These are phyloP conservation scores for Sesamia inferens DNA, from an alignment of 2,888 invertebrate genomes.

Conservation along the genomic window DNA sequence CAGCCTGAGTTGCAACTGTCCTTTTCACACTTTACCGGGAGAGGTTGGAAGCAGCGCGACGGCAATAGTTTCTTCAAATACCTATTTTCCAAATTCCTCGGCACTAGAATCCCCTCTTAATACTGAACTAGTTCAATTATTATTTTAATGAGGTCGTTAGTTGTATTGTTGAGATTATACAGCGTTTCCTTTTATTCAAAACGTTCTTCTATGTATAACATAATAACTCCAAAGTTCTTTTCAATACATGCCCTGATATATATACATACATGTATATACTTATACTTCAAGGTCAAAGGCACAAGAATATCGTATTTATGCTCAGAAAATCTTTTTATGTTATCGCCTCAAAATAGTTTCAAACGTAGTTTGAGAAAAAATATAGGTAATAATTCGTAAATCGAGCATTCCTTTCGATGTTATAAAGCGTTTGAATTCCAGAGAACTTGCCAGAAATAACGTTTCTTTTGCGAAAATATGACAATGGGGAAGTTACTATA, in stretches of 20 bases:
- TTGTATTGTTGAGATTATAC: not conserved
- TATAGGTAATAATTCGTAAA: not conserved
- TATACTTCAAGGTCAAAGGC: not conserved
- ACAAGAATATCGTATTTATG: slow-evolving; percentile 2
- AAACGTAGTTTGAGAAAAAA: not conserved
- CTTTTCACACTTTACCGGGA: no score
- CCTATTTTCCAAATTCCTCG: no score
- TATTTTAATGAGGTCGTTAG: slow-evolving; percentile 22
- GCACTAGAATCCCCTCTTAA: no score
- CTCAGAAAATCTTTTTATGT: slow-evolving; percentile 4
- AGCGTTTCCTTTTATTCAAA: not conserved
- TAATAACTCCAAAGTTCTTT: not conserved
- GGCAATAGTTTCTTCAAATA: no score
- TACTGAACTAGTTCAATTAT: slow-evolving; percentile 10
- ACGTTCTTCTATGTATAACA: not conserved
- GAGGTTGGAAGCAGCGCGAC: no score
- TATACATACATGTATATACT: no score
- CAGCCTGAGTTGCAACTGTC: no score
- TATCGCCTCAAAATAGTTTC: not conserved
- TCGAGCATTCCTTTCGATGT: not conserved
- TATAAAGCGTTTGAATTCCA: not conserved
- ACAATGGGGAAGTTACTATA: not conserved
- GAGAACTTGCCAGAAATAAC: not conserved
- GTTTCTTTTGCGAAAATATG: not conserved
- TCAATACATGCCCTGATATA: not conserved